Base-by-base conservation (phyloP, 2,888 invertebrate species). In the Nephrocerus scutellatus region DNA sequence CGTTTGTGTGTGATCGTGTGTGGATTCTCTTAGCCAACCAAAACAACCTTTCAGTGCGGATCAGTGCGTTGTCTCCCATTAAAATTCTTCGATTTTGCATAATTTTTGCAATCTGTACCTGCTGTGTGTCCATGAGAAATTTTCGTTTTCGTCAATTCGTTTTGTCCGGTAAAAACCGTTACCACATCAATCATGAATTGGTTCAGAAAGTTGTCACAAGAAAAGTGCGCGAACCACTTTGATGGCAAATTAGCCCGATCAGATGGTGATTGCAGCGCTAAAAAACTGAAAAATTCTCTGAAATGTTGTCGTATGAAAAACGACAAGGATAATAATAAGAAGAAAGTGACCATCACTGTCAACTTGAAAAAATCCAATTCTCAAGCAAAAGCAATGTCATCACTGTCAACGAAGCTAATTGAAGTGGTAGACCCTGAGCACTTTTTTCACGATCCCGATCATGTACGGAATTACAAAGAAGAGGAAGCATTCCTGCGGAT, bases 151-250 rank as follows among this genome's bases (percentile, higher is more conserved):
- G 72, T 48, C 74, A 75, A 59, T 77, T 77, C 62, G 70, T 76
- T 53, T 70, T 74, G 66, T 75, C 77, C 72, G 76, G 76, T 47
- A 72, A 70, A 60, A 77, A 77, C 73, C 77, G 77, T 71, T 70
- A 61, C 57, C 70, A 63, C 35, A 77, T 77, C 51, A 65, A 72
- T 54, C 70, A 78, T 76, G 78, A 75, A 68, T 60, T 78, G 76
- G 77, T 77, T 74, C 76, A 78, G 62, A 77, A 78, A 67, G 71
- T 75, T 72, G 73, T 77, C 70, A 70, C 71, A 43, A 70, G 73
- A 58, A 75, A 74, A 60, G 63, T 68, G 50, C 71, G 75, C 38
- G 74, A 77, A 57, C 63, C 69, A 20, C 54, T 54, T 45, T 56
- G 56, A 48, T 36, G 19, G 16, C 12, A 25, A 18, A 10, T 9